Evolutionary conservation across 2,797 vertebrate species (phyloP), one percentile per base, ranked within the genome.

Genomic region (Alectoris magna): DNA sequence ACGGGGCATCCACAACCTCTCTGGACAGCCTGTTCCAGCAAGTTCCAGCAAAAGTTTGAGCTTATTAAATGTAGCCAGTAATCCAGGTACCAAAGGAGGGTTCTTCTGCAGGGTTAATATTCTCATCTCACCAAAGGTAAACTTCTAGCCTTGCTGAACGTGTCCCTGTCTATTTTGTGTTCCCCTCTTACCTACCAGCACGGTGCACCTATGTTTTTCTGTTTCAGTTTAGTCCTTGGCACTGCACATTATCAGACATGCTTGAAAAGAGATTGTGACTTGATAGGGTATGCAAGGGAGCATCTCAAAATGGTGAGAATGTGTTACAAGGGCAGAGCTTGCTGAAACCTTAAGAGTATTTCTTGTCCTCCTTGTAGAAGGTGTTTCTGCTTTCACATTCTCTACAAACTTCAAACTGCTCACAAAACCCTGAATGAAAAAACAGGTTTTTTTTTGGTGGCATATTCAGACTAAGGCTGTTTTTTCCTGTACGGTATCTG

Each of bases 351-450:
- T 34, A 7, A 7, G 10, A 23, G 11, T 19, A 5, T 43, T 67
- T 69, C 43, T 38, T 76, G 24, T 73, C 31, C 66, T 56, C 44
- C 55, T 39, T 55, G 16, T 29, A 46, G n/a, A 41, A 59, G 10
- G 16, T 46, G 21, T 73, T 91, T 67, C 51, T 67, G 23, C 10
- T 31, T 91, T 88, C 75, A 41, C 63, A 29, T 73, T 73, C 39
- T 36, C 24, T 4, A 0, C 21, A 34, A 62, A 44, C 41, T 59
- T 23, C 15, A 38, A 71, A 23, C 53, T 82, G 8, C 16, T 88
- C 10, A 10, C 48, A 64, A 83, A 77, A 64, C 17, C 12, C 15
- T 21, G 27, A 70, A 31, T 24, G 23, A 84, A 73, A 41, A 91
- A 87, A 34, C 31, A 72, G 34, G 34, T 6, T 64, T 84, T 11